phyloP scores from a whole-genome alignment of 2,113 vertebrate species.

The Alaudala cheleensis region DNA sequence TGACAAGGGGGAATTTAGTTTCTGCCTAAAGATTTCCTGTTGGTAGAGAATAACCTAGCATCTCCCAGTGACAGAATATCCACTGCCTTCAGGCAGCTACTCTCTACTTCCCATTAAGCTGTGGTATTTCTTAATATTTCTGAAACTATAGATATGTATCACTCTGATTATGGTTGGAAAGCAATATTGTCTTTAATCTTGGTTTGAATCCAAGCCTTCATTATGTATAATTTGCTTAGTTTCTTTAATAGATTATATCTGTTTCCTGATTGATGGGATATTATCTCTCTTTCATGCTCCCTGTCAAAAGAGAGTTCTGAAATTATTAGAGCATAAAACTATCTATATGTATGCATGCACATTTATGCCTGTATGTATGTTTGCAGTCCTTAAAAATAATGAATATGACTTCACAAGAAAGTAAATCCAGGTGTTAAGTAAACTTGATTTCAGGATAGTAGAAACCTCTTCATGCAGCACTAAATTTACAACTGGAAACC shows the following conservation, averaged over 20 bases:
- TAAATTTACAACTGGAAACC: background rate
- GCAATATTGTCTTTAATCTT: slow-evolving; percentile 22
- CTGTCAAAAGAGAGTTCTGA: background rate
- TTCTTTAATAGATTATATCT: background rate
- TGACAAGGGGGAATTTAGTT: slow-evolving; percentile 25
- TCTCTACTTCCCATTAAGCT: background rate
- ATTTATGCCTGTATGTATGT: background rate
- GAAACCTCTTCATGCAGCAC: background rate
- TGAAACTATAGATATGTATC: background rate
- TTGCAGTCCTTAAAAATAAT: background rate
- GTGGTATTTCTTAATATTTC: slow-evolving; percentile 11
- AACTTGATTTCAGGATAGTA: background rate
- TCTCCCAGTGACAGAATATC: background rate
- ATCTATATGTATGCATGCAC: background rate
- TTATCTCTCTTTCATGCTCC: background rate
- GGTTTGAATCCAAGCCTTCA: slow-evolving; percentile 13
- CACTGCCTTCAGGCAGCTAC: background rate
- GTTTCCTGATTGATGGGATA: slow-evolving; percentile 11
- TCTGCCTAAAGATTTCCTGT: slow-evolving; percentile 41
- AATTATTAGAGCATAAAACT: background rate
- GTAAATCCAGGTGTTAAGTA: background rate
- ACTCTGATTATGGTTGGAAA: background rate
- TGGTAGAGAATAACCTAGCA: slow-evolving; percentile 11
- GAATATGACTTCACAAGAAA: background rate
- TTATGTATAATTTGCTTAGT: slow-evolving; percentile 19